Conservation (phyloP, 1,140 invertebrate genomes). For the Condylostylus longicornis region DNA sequence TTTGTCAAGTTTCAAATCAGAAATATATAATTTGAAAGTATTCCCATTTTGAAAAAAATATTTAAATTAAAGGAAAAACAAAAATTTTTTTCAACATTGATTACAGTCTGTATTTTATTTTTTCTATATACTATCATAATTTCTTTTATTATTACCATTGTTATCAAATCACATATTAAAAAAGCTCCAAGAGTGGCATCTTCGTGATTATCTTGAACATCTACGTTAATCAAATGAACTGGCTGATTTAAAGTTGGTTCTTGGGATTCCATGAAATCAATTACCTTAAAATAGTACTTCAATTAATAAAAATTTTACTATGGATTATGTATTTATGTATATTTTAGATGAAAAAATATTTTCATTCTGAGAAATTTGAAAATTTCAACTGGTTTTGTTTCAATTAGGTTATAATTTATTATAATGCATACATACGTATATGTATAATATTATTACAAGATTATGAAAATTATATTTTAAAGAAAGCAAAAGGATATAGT, state of each 20-base stretch:
- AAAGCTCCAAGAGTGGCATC: slow-evolving; percentile 99
- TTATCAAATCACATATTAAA: slow-evolving; percentile 87
- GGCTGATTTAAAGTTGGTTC: slow-evolving; percentile 61
- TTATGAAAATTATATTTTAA: background rate
- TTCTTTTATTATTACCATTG: slow-evolving; percentile 45
- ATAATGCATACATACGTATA: no score
- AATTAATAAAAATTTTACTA: background rate
- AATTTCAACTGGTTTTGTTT: no score
- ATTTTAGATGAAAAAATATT: no score
- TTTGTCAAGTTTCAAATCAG: background rate
- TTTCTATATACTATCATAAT: background rate
- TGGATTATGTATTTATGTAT: background rate
- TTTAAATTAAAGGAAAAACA: background rate
- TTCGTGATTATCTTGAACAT: slow-evolving; percentile 99
- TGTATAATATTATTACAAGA: no score
- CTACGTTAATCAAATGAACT: slow-evolving; percentile 95
- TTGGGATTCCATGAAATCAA: slow-evolving; percentile 57
- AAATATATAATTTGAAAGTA: background rate
- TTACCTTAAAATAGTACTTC: slow-evolving; percentile 32
- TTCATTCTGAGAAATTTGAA: background rate
- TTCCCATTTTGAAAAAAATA: background rate
- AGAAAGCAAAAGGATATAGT: background rate
- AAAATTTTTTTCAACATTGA: slow-evolving; percentile 2
- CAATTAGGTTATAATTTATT: background rate
- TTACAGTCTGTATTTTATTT: slow-evolving; percentile 1